A percentile compares a stretch with the other conserved stretches of the same genome.
These are phyloP conservation scores for Meloidogyne floridensis DNA, from an alignment of 1,140 invertebrate species.

Conservation along the genomic window DNA sequence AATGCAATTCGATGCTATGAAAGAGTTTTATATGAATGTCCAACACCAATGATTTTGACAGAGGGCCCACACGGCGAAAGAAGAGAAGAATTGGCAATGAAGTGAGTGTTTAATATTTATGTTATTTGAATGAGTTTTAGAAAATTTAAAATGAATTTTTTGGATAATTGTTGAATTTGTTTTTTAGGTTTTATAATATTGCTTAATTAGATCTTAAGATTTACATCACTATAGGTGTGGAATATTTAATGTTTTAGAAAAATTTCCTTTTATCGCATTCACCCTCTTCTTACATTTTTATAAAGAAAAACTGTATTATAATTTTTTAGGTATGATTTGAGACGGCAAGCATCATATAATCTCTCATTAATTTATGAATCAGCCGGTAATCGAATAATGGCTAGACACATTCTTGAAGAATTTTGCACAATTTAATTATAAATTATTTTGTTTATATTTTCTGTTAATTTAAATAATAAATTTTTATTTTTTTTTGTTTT, in stretches of 20 bases:
- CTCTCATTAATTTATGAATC: conserved; percentile 67
- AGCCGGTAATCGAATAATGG: conserved; percentile 66
- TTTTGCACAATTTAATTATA: conserved; percentile 65
- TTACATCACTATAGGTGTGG: too few species aligned
- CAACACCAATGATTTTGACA: conserved; percentile 37
- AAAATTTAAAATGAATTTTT: neutral
- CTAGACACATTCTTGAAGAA: conserved; percentile 64
- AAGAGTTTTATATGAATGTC: conserved; percentile 47
- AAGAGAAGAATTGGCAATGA: conserved; percentile 34
- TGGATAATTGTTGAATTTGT: neutral
- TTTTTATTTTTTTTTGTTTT: too few species aligned
- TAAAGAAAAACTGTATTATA: neutral
- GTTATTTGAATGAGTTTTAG: neutral
- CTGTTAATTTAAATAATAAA: neutral
- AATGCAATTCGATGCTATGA: conserved; percentile 60
- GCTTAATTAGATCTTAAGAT: too few species aligned
- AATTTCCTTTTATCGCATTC: neutral
- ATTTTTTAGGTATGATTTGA: conserved; percentile 55
- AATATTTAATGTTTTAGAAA: too few species aligned
- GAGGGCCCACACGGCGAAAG: conserved; percentile 45
- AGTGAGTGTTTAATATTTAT: neutral
- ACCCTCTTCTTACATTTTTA: neutral
- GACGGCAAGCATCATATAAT: conserved; percentile 67
- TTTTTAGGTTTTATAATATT: too few species aligned
- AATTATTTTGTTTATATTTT: neutral